phyloP scores from a whole-genome alignment of 2,888 invertebrate genomes.

The Heterodera filipjevi region DNA sequence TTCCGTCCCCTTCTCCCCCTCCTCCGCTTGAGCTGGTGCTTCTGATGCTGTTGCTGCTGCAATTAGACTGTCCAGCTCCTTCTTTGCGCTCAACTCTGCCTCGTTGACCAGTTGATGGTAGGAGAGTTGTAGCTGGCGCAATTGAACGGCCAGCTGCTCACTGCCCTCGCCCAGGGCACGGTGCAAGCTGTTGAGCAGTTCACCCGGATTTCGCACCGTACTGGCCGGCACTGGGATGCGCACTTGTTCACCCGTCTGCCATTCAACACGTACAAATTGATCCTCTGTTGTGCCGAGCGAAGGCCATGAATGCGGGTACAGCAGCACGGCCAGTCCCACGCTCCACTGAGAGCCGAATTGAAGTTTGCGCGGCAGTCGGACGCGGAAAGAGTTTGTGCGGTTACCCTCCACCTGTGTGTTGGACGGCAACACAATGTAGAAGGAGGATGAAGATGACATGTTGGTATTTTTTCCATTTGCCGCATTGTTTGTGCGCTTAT shows the following conservation, averaged over 20 bases:
- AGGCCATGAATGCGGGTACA: conserved; percentile 30
- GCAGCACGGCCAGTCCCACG: conserved; percentile 25
- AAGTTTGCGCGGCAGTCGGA: conserved; percentile 25
- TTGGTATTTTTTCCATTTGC: not conserved
- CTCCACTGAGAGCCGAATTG: conserved; percentile 28
- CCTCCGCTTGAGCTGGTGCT: not conserved
- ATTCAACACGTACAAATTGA: conserved; percentile 10
- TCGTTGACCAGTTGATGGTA: not conserved
- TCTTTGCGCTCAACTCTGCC: not conserved
- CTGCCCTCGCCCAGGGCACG: not conserved
- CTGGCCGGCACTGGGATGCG: not conserved
- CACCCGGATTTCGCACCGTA: not conserved
- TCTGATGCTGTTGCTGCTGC: not conserved
- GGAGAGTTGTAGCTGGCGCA: not conserved
- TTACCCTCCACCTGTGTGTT: conserved; percentile 26
- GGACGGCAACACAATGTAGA: conserved; percentile 23
- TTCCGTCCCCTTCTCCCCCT: not conserved
- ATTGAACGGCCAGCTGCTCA: not conserved
- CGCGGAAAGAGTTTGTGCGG: conserved; percentile 22
- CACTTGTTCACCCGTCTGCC: conserved; percentile 20
- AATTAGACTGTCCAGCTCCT: not conserved
- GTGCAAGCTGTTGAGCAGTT: not conserved
- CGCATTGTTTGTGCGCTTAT: no score
- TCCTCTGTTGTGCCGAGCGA: conserved; percentile 19
- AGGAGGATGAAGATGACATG: conserved; percentile 2